Evolutionary conservation across 2,888 invertebrate species (phyloP), one percentile per base, ranked within the genome.

Genomic region (Epsilonema sp.): DNA sequence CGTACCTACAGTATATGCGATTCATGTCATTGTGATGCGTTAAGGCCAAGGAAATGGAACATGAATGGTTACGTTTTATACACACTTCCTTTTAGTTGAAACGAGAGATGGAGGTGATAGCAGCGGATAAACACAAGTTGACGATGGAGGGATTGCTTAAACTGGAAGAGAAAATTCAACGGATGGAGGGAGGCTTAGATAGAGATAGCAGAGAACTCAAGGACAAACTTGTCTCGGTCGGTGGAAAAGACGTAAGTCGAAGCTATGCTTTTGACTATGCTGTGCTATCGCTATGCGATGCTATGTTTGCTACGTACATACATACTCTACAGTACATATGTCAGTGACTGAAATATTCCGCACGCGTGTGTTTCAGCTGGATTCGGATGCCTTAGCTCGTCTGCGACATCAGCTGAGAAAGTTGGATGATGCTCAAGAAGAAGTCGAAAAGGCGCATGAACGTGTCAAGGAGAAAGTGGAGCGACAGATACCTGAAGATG

Each of bases 121-220:
- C 61, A 3, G 56, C 60, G 2, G 62, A 62, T 46, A 62, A 62
- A 49, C 61, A 60, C 53, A 62, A 62, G 43, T 46, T 62, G 46
- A 58, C 56, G 40, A 62, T 62, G 62, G 61, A 62, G 42, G 62
- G 62, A 2, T 48, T 62, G 25, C 45, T 62, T 41, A 60, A 60
- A 43, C 39, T 62, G 37, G 62, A 62, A 48, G 62, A 62, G 52
- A 62, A 60, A 47, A 60, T 62, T 52, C 54, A 54, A 11, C 46
- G 58, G 20, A 59, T 62, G 8, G 61, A 62, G 46, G 51, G 55
- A 20, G 46, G 39, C 37, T 23, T 46, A 3, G 36, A 46, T 21
- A 24, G 46, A n/a, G 46, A 46, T 16, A 3, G 19, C n/a, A 22
- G 23, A 3, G 26, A 24, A 16, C 26, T 45, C 31, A 41, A n/a